A percentile compares a stretch with the other conserved stretches of the same genome.
Evolutionary conservation across 2,888 invertebrate genomes (phyloP).

Genomic region (Anoplius nigerrimus): DNA sequence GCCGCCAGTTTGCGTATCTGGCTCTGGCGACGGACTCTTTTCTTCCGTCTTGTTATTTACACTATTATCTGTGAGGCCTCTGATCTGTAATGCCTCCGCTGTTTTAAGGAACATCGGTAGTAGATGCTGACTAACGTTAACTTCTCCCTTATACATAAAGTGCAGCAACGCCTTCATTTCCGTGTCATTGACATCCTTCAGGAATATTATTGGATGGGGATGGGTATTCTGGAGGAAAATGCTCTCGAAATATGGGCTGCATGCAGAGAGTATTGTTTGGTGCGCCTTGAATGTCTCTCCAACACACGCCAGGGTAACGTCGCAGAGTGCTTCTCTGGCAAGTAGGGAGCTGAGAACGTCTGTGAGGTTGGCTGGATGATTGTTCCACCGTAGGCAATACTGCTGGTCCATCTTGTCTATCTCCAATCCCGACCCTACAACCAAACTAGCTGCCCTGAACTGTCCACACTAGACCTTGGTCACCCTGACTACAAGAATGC

Average conservation of each 20-base stretch:
- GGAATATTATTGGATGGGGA: constrained; percentile 94
- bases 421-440: constrained; percentile 72
- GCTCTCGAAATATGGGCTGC: constrained; percentile 95
- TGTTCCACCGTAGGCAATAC: constrained; percentile 96
- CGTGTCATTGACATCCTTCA: constrained; percentile 92
- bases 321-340: constrained; percentile 92
- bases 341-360: constrained; percentile 91
- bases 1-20: constrained; percentile 63
- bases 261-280: constrained; percentile 94
- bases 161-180: constrained; percentile 93
- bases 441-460: constrained; percentile 67
- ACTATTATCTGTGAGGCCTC: constrained; percentile 92
- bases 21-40: constrained; percentile 68
- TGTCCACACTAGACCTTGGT: constrained; percentile 52
- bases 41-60: constrained; percentile 76
- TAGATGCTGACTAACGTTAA: constrained; percentile 93
- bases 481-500: constrained; percentile 58
- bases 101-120: constrained; percentile 94
- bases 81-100: constrained; percentile 92
- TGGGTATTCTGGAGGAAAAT: constrained; percentile 92
- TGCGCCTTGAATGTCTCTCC: constrained; percentile 94
- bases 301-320: constrained; percentile 94
- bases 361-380: constrained; percentile 93
- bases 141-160: constrained; percentile 96
- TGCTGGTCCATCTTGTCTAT: constrained; percentile 84